Evolutionary conservation across 2,113 vertebrate genomes (phyloP).

Genomic region (Ictidomys tridecemlineatus): DNA sequence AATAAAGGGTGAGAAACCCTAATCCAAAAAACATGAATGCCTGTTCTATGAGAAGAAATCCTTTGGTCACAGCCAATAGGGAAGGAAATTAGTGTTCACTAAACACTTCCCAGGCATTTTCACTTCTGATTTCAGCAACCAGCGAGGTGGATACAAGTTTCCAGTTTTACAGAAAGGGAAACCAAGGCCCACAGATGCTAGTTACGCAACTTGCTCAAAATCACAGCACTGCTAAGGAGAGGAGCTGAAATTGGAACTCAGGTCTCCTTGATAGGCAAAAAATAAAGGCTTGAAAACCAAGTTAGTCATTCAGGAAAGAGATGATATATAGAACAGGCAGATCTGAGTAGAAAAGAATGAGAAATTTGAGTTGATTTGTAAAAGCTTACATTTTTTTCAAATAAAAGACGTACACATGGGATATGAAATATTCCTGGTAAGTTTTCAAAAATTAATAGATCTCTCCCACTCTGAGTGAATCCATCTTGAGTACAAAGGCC

Average conservation of each 20-base stretch:
- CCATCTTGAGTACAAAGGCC: constrained; percentile 25
- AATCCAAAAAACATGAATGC: not conserved
- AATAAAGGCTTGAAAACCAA: constrained; percentile 25
- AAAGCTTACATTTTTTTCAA: constrained; percentile 32
- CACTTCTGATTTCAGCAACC: not conserved
- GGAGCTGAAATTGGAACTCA: not conserved
- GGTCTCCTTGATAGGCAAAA: not conserved
- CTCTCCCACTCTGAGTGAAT: not conserved
- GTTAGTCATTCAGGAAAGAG: not conserved
- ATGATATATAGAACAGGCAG: not conserved
- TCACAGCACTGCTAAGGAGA: not conserved
- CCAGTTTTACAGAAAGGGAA: constrained; percentile 29
- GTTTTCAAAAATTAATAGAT: constrained; percentile 21
- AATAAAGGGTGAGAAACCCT: not conserved
- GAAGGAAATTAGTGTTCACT: not conserved
- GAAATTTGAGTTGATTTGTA: not conserved
- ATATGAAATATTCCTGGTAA: constrained; percentile 14
- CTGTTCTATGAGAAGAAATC: not conserved
- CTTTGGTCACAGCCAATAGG: not conserved
- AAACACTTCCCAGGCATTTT: not conserved
- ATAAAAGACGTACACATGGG: not conserved
- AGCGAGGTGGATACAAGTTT: not conserved
- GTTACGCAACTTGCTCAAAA: constrained; percentile 31
- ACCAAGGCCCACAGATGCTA: not conserved
- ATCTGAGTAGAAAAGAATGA: not conserved